Conservation (phyloP, 2,113 vertebrate genomes). For the Guaruba guarouba region DNA sequence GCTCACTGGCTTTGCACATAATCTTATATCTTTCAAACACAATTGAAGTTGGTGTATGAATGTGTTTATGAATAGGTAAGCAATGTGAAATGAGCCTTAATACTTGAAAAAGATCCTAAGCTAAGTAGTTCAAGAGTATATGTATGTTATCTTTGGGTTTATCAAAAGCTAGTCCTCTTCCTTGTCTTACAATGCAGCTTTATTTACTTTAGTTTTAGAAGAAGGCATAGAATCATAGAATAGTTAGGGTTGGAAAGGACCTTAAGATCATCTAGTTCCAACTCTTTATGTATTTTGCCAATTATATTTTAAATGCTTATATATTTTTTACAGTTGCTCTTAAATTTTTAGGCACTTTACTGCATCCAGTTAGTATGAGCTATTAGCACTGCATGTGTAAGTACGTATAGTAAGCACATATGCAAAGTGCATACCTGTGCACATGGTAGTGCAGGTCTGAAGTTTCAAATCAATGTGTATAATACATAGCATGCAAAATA, state of each 20-base stretch:
- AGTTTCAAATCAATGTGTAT: not conserved
- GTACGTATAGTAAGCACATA: not conserved
- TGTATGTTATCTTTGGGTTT: not conserved
- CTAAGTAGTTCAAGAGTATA: not conserved
- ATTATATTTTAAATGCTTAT: not conserved
- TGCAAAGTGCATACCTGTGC: not conserved
- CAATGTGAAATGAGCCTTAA: not conserved
- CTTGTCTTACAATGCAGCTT: not conserved
- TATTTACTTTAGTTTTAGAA: not conserved
- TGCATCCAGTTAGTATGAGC: not conserved
- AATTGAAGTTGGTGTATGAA: not conserved
- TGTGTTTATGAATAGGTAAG: not conserved
- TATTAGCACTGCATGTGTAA: not conserved
- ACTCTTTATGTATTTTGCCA: not conserved
- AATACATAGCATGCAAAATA: not conserved
- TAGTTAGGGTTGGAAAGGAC: too few relatives aligned
- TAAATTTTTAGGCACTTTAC: not conserved
- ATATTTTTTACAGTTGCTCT: not conserved
- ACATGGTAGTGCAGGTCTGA: not conserved
- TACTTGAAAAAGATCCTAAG: not conserved
- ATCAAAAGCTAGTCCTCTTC: not conserved
- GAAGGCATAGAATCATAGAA: not conserved
- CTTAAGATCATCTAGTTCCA: not conserved
- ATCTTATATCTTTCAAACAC: not conserved
- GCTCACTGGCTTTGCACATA: not conserved